Conservation (phyloP, 2,113 vertebrate species). For the Lonchura striata region DNA sequence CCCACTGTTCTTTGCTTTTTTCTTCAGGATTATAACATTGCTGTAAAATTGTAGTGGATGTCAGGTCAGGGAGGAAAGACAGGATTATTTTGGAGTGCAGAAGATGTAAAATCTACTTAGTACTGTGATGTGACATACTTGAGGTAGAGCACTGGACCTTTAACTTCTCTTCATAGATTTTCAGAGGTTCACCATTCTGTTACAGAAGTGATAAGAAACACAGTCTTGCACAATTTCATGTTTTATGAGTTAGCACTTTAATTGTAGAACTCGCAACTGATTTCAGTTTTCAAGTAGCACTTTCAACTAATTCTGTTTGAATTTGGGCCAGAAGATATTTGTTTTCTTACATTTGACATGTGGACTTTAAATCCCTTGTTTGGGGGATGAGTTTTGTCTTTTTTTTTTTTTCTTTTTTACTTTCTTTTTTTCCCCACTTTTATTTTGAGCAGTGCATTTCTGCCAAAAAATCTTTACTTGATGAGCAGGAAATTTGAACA, state of each 20-base stretch:
- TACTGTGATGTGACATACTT: background rate
- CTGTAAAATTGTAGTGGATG: background rate
- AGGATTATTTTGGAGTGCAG: background rate
- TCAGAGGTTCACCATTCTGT: background rate
- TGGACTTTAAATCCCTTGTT: background rate
- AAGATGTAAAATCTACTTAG: background rate
- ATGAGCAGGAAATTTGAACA: background rate
- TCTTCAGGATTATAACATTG: background rate
- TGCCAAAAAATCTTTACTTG: background rate
- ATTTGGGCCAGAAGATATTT: background rate
- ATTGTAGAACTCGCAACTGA: background rate
- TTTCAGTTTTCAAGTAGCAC: background rate
- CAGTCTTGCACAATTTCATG: background rate
- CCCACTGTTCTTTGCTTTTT: background rate
- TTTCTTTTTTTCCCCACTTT: accelerated
- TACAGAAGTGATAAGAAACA: background rate
- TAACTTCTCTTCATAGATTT: background rate
- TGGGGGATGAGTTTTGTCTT: background rate
- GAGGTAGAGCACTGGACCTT: background rate
- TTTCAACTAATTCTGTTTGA: background rate
- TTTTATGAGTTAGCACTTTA: background rate
- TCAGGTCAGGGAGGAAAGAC: background rate
- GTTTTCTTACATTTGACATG: background rate
- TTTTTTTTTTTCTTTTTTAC: background rate
- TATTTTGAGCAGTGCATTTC: background rate